Conservation (phyloP, 1,140 invertebrate species). For the Zaprionus davidi region DNA sequence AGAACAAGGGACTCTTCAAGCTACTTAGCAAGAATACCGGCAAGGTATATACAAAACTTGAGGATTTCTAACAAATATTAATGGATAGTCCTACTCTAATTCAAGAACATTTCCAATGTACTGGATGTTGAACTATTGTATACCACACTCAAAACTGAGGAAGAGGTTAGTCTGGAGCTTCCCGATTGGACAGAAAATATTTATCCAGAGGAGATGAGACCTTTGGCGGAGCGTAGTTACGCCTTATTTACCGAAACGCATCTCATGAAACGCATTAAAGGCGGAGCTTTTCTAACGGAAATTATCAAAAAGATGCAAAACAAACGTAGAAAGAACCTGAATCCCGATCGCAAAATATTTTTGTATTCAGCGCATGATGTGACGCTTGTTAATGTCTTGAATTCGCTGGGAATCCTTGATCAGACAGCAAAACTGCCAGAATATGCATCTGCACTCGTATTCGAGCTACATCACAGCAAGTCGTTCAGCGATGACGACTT, state of each 20-base stretch:
- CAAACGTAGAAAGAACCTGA: conserved; percentile 73
- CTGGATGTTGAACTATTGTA: conserved; percentile 90
- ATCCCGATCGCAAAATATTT: conserved; percentile 85
- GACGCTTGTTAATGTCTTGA: conserved; percentile 89
- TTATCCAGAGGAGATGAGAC: conserved; percentile 88
- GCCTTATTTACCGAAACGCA: conserved; percentile 89
- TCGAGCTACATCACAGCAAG: conserved; percentile 87
- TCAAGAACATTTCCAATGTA: conserved; percentile 87
- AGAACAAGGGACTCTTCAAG: conserved; percentile 87
- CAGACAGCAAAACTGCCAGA: conserved; percentile 87
- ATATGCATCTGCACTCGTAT: conserved; percentile 88
- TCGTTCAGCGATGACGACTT: conserved; percentile 82
- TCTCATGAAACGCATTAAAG: conserved; percentile 89
- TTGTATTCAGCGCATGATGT: conserved; percentile 91
- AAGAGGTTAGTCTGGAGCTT: conserved; percentile 87
- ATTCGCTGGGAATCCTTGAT: conserved; percentile 88
- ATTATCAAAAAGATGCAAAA: conserved; percentile 84
- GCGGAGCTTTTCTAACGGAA: conserved; percentile 87
- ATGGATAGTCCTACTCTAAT: neutral
- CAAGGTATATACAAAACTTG: conserved; percentile 47
- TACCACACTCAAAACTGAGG: conserved; percentile 90
- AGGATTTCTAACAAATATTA: neutral
- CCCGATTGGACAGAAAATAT: conserved; percentile 90
- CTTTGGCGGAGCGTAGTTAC: conserved; percentile 88
- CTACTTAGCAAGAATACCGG: conserved; percentile 88